Evolutionary conservation across 2,888 invertebrate genomes (phyloP).

Genomic region (Cataglyphis rosenhaueri): DNA sequence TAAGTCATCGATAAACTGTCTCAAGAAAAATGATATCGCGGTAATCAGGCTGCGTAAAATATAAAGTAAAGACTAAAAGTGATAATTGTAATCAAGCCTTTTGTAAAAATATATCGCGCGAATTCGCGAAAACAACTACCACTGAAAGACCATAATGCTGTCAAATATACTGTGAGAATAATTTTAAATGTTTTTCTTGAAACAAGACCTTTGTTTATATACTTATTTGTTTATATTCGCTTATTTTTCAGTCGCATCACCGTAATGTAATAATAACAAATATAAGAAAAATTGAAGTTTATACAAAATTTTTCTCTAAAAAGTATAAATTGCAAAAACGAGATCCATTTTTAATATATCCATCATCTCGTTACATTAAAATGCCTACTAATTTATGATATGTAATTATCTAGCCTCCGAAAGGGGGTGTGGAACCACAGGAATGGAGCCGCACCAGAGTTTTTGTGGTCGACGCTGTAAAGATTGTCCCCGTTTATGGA

Average conservation of each 20-base stretch:
- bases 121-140: slow-evolving; percentile 54
- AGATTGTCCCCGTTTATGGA: slow-evolving; percentile 82
- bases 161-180: not conserved
- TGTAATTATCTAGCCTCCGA: slow-evolving; percentile 79
- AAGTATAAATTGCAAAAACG: not conserved
- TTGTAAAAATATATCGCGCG: slow-evolving; percentile 71
- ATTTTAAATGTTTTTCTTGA: not conserved
- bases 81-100: slow-evolving; percentile 77
- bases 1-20: slow-evolving; percentile 27
- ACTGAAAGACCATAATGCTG: slow-evolving; percentile 20
- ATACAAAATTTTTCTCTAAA: not conserved
- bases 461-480: slow-evolving; percentile 76
- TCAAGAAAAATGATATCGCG: slow-evolving; percentile 12
- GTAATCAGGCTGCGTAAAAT: not conserved
- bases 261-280: not conserved
- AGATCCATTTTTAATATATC: slow-evolving; percentile 25
- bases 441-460: slow-evolving; percentile 30
- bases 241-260: not conserved
- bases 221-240: not conserved
- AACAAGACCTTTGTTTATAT: not conserved
- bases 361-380: slow-evolving; percentile 77
- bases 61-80: slow-evolving; percentile 20
- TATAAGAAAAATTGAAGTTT: not conserved
- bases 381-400: slow-evolving; percentile 76
- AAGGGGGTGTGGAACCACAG: slow-evolving; percentile 6